Base-by-base conservation (phyloP, 2,888 invertebrate species). In the Caenorhabditis sp. region DNA sequence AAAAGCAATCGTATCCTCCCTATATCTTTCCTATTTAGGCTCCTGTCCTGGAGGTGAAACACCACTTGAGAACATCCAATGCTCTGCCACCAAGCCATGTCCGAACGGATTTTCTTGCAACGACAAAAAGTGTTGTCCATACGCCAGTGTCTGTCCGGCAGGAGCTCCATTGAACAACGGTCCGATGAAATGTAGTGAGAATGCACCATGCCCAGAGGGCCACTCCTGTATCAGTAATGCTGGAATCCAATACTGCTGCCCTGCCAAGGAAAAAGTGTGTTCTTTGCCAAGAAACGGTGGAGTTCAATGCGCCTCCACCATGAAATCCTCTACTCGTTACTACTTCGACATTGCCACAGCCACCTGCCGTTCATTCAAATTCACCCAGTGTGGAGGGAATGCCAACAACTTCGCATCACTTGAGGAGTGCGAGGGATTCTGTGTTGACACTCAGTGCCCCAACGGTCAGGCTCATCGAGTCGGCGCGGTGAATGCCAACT, bases 401-500 rank as follows among this genome's bases (percentile, higher is more conserved):
- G 85, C 88, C n/a, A 91, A 91, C 84, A 92, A 89, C 76, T 91
- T 91, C 74, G 88, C 89, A 64, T 86, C 91, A 8, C 70, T 92
- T 68, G 91, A 91, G 70, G 91, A 92, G 70, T 91, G 91, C 75
- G 91, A 91, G 83, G 91, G 91, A 14, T 91, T 92, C 86, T 91
- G 91, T 86, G 86, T 92, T 68, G 90, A 91, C 64, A 80, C 88
- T 38, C 91, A 91, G 84, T 91, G 91, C 63, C 86, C 88, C 4
- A 84, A 84, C 41, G 88, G 88, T 73, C 87, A 89, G 63, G 86
- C 89, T 16, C 88, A 87, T 69, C 86, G 90, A 44, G 89, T 91
- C 59, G 91, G 91, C 0, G 90, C 91, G 3, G 86, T 90, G 14
- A 88, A 90, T 74, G 91, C 91, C 22, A 88, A 88, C 31, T 91